A percentile compares a stretch with the other conserved stretches of the same genome.
Conservation (phyloP, 1,140 invertebrate species). For the Calephelis virginiensis region DNA sequence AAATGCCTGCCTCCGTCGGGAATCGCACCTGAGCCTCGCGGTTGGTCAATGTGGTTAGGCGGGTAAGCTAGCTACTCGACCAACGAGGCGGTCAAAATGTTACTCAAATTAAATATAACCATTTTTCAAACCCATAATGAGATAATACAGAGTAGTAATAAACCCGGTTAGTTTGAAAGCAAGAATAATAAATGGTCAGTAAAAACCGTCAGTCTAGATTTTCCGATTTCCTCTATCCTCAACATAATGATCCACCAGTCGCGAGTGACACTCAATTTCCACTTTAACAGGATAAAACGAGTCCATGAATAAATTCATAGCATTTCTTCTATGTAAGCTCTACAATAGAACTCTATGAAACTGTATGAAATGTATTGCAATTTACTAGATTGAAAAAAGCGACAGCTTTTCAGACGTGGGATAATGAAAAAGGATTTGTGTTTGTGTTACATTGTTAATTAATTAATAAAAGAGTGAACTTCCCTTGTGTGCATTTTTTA, state of each 20-base stretch:
- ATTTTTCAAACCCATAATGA: not conserved
- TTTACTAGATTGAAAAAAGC: conserved; percentile 6
- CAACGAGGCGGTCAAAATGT: too few species aligned
- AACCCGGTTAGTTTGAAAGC: not conserved
- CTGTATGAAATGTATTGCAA: conserved; percentile 17
- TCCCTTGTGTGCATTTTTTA: too few species aligned
- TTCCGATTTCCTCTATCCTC: conserved; percentile 39
- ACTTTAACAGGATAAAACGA: conserved; percentile 24
- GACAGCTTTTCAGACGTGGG: not conserved
- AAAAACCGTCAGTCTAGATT: conserved; percentile 20
- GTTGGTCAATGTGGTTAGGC: too few species aligned
- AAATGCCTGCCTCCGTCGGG: too few species aligned
- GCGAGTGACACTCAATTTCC: conserved; percentile 41
- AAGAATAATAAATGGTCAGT: conserved; percentile 11
- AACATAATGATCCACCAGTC: conserved; percentile 34
- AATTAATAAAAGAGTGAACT: too few species aligned
- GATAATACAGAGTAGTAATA: not conserved
- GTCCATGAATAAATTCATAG: conserved; percentile 35
- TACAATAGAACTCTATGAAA: conserved; percentile 19
- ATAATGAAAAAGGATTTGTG: too few species aligned
- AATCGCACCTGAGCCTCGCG: too few species aligned
- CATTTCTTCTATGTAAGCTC: conserved; percentile 16
- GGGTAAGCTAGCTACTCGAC: too few species aligned
- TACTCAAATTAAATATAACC: too few species aligned
- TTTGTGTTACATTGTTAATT: too few species aligned